phyloP scores from a whole-genome alignment of 2,113 vertebrate species.

The Zosterops borbonicus region DNA sequence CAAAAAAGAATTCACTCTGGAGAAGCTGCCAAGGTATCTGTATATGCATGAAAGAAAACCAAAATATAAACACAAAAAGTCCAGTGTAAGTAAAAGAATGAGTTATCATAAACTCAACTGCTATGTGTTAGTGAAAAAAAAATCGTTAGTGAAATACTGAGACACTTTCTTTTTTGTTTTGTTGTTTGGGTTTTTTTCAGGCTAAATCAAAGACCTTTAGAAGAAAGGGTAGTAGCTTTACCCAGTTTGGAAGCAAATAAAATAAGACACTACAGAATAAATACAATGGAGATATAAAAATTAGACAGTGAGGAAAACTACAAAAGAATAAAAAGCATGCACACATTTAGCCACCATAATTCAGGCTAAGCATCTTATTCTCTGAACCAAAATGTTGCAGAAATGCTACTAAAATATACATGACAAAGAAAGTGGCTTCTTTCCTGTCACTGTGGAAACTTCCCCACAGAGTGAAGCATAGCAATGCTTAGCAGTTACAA shows the following conservation, averaged over 20 bases:
- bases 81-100: neutral
- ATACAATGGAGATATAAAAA: neutral
- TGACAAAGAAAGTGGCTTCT: neutral
- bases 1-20: neutral
- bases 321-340: neutral
- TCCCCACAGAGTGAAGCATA: neutral
- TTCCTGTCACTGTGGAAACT: neutral
- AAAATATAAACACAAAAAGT: neutral
- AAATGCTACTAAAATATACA: neutral
- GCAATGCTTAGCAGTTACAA: neutral
- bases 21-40: neutral
- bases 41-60: neutral
- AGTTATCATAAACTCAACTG: neutral
- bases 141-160: neutral
- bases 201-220: neutral
- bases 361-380: neutral
- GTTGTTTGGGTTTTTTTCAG: neutral
- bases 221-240: neutral
- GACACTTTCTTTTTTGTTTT: neutral
- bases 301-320: neutral
- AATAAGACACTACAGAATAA: neutral
- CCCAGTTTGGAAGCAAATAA: neutral
- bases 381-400: neutral
- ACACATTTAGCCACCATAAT: neutral
- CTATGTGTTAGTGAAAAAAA: neutral